These are phyloP conservation scores for Anthoptus insignis DNA, from an alignment of 2,888 invertebrate species.

Conservation along the genomic window DNA sequence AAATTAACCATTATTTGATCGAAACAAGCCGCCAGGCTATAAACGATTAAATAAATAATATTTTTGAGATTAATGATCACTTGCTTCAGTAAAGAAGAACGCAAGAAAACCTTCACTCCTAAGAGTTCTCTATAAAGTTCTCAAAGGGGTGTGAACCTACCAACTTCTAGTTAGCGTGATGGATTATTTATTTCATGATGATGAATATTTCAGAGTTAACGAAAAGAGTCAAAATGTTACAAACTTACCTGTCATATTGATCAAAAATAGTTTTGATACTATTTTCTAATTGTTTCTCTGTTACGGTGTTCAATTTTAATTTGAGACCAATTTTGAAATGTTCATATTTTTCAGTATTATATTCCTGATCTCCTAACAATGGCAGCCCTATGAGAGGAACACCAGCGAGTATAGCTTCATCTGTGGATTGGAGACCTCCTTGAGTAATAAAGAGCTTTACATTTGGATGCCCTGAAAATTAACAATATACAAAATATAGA, in stretches of 20 bases:
- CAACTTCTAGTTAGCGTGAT: no score
- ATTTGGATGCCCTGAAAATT: slow-evolving; percentile 68
- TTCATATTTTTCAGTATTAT: slow-evolving; percentile 61
- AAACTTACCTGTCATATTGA: slow-evolving; percentile 43
- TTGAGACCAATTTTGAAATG: slow-evolving; percentile 58
- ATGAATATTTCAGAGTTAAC: no score
- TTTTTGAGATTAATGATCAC: no score
- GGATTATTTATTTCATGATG: no score
- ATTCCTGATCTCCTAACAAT: slow-evolving; percentile 70
- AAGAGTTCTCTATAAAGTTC: no score
- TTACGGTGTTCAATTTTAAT: slow-evolving; percentile 46
- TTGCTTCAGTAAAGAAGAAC: no score
- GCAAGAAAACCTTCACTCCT: no score
- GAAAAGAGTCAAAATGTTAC: no score
- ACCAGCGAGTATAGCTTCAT: slow-evolving; percentile 68
- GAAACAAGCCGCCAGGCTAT: no score
- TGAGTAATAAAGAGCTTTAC: slow-evolving; percentile 72
- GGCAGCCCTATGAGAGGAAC: slow-evolving; percentile 71
- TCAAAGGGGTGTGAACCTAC: no score
- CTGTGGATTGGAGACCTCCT: slow-evolving; percentile 73
- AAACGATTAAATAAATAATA: no score
- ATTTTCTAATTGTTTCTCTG: slow-evolving; percentile 48
- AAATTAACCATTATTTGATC: no score
- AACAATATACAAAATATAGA: not conserved
- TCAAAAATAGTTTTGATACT: slow-evolving; percentile 47